Conservation (phyloP, 2,113 vertebrate species). For the Anoura caudifer region DNA sequence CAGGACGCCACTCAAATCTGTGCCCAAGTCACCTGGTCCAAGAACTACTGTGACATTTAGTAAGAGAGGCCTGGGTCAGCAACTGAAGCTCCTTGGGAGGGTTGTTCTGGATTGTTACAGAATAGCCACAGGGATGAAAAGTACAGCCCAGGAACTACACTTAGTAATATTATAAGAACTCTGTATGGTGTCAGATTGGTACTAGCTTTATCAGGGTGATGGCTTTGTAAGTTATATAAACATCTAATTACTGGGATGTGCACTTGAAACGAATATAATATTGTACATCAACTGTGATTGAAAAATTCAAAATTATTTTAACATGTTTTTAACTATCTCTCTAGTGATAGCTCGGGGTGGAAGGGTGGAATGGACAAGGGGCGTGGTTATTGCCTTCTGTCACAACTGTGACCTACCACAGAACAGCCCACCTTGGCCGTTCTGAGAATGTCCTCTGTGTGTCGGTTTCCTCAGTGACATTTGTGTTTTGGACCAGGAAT, state of each 20-base stretch:
- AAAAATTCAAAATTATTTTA: background rate
- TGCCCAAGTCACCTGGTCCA: background rate
- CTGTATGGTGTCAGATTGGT: background rate
- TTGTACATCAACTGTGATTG: background rate
- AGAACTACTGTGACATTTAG: background rate
- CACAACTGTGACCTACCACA: accelerated
- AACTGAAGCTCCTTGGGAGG: background rate
- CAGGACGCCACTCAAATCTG: background rate
- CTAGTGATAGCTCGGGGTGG: background rate
- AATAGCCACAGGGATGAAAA: background rate
- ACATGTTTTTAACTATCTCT: background rate
- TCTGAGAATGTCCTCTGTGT: background rate
- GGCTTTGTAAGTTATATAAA: background rate
- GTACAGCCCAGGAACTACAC: background rate
- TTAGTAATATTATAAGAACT: background rate
- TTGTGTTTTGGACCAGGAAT: background rate
- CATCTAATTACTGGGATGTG: background rate
- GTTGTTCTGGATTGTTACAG: background rate
- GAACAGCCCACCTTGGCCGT: background rate
- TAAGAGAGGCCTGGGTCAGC: background rate
- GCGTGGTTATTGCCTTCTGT: too few relatives aligned
- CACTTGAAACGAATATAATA: background rate
- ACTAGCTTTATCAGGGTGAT: background rate
- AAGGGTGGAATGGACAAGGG: background rate
- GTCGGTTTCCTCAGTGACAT: background rate